Base-by-base conservation (phyloP, 2,888 invertebrate genomes). In the Phortica magna region DNA sequence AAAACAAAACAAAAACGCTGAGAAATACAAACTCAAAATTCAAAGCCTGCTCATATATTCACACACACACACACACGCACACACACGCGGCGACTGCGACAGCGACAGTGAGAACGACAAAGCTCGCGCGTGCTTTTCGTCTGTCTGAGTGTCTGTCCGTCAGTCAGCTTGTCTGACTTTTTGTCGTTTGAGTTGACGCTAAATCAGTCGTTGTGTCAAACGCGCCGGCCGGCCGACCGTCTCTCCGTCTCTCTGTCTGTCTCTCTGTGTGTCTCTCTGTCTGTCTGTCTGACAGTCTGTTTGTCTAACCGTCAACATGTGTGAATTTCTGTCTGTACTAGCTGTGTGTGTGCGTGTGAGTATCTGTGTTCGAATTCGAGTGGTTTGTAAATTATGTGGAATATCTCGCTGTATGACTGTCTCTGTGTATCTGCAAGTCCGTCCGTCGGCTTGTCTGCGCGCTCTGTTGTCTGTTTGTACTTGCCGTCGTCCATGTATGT, bases 301-400 rank as follows among this genome's bases (percentile, higher is more conserved):
- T 31, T 31, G 31, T 31, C 42, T 76, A 71, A 73, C 57, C 67
- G 55, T 43, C 67, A 64, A 73, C 65, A 42, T 72, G 61, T 76
- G 71, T 55, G 39, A 59, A 39, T 75, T 73, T 68, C 64, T 55
- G 31, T 31, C 31, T 31, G 3, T 55, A 41, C 31, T 31, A 4
- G 48, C 48, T 72, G 76, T 73, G 22, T 42, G 57, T 42, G 67
- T 72, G 76, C 73, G 19, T 55, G 65, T 79, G 68, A 57, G 67
- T 70, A 31, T 17, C 57, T 39, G 39, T 42, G n/a, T 71, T 42
- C 53, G 17, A 31, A 14, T 48, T 72, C 55, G 59, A 42, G 61
- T 43, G 73, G 59, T 43, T 59, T 73, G 61, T 73, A 61, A 73
- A 41, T 48, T 61, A 73, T 73, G 61, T 73, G 73, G 48, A 73